Evolutionary conservation across 2,888 invertebrate genomes (phyloP).

Genomic region (Parnassius glacialis): DNA sequence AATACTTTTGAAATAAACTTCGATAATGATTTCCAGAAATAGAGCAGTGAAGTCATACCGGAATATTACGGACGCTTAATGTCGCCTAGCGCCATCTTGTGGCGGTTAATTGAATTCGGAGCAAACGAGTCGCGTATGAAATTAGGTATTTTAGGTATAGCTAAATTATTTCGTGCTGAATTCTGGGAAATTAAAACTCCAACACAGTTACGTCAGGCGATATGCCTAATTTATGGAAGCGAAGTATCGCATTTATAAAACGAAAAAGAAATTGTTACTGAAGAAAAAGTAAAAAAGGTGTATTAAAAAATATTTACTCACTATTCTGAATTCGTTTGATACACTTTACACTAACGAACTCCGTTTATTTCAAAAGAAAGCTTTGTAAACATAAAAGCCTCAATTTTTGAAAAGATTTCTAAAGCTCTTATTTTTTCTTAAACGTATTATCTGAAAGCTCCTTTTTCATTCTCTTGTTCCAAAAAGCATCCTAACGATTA

Average conservation of each 20-base stretch:
- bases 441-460: too few relatives aligned
- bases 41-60: conserved; percentile 15
- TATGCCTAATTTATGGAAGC: neutral
- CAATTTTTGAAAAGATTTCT: too few relatives aligned
- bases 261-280: too few relatives aligned
- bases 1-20: conserved; percentile 24
- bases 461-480: too few relatives aligned
- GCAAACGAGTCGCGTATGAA: conserved; percentile 45
- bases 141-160: conserved; percentile 44
- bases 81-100: conserved; percentile 51
- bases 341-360: too few relatives aligned
- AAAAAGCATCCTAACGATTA: too few relatives aligned
- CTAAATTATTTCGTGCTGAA: conserved; percentile 55
- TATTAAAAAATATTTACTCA: too few relatives aligned
- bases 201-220: conserved; percentile 19
- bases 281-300: too few relatives aligned
- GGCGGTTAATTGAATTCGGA: conserved; percentile 64
- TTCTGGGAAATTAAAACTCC: conserved; percentile 59
- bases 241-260: too few relatives aligned
- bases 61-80: conserved; percentile 24
- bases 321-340: too few relatives aligned
- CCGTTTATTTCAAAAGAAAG: neutral
- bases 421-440: too few relatives aligned
- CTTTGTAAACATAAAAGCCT: too few relatives aligned
- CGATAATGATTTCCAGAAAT: conserved; percentile 22